phyloP scores from a whole-genome alignment of 2,113 vertebrate species.

The Planiliza haematocheilus region DNA sequence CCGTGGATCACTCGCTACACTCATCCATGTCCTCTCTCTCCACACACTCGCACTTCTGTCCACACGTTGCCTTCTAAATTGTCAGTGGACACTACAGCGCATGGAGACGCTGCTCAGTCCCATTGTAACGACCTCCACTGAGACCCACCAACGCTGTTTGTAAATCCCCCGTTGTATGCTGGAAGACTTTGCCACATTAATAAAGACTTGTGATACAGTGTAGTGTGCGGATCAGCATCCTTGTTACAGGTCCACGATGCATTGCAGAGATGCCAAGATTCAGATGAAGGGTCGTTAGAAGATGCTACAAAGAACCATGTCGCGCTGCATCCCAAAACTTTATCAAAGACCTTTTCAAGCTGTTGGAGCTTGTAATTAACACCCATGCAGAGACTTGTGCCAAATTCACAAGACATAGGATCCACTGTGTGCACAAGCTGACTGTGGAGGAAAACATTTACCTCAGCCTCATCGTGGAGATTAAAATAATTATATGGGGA shows the following conservation, averaged over 20 bases:
- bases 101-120: slow-evolving; percentile 50
- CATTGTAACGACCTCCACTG: slow-evolving; percentile 81
- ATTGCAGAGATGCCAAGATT: slow-evolving; percentile 23
- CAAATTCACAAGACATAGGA: slow-evolving; percentile 24
- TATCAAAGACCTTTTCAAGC: slow-evolving; percentile 45
- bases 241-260: slow-evolving; percentile 49
- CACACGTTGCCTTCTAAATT: slow-evolving; percentile 26
- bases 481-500: slow-evolving; percentile 40
- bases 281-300: slow-evolving; percentile 66
- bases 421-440: slow-evolving; percentile 15
- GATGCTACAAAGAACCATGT: slow-evolving; percentile 41
- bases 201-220: slow-evolving; percentile 56
- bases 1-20: slow-evolving; percentile 21
- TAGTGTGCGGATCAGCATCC: slow-evolving; percentile 47
- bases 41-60: slow-evolving; percentile 23
- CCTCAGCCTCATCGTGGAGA: slow-evolving; percentile 17
- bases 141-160: slow-evolving; percentile 63
- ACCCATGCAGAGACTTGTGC: slow-evolving; percentile 1
- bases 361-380: slow-evolving; percentile 49
- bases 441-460: slow-evolving; percentile 22
- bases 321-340: not conserved
- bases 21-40: slow-evolving; percentile 13
- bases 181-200: slow-evolving; percentile 59
- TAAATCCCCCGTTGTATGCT: slow-evolving; percentile 70
- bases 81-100: slow-evolving; percentile 32